phyloP scores from a whole-genome alignment of 2,797 vertebrate species.

The Myotis myotis region DNA sequence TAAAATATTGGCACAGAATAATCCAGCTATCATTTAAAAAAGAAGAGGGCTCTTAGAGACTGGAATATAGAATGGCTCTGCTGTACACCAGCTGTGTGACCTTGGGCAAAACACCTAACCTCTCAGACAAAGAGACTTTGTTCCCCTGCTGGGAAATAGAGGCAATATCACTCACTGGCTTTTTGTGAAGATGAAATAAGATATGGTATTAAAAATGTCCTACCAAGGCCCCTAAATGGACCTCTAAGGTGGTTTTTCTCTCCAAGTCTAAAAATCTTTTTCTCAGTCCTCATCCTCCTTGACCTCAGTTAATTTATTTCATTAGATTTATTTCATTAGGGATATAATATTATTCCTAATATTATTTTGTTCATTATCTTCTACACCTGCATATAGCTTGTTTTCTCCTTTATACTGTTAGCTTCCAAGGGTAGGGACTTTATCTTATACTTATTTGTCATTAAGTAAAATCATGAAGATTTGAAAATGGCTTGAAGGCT shows the following conservation, averaged over 20 bases:
- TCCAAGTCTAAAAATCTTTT: constrained; percentile 15
- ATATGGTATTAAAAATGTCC: not conserved
- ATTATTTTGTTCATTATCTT: not conserved
- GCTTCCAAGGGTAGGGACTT: not conserved
- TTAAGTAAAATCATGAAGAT: constrained; percentile 1
- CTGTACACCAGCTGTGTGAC: constrained; percentile 1
- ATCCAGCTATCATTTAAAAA: not conserved
- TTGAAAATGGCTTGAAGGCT: constrained; percentile 33
- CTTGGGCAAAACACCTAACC: not conserved
- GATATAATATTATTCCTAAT: not conserved
- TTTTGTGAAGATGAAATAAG: constrained; percentile 10
- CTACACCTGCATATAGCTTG: not conserved
- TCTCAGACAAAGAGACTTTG: constrained; percentile 39
- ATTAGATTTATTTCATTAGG: not conserved
- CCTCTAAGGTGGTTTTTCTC: not conserved
- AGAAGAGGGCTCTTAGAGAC: not conserved
- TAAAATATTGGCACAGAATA: constrained; percentile 35
- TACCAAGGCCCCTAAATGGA: not conserved
- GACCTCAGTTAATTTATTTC: constrained; percentile 9
- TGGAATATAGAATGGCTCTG: not conserved
- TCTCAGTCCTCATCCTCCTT: not conserved
- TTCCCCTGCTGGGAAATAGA: constrained; percentile 30
- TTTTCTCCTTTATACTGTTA: constrained; percentile 26
- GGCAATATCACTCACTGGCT: not conserved
- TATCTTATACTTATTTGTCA: constrained; percentile 29